A percentile compares a stretch with the other conserved stretches of the same genome.
phyloP scores from a whole-genome alignment of 92 coral and sea anemone genomes.

The Porites evermanni region DNA sequence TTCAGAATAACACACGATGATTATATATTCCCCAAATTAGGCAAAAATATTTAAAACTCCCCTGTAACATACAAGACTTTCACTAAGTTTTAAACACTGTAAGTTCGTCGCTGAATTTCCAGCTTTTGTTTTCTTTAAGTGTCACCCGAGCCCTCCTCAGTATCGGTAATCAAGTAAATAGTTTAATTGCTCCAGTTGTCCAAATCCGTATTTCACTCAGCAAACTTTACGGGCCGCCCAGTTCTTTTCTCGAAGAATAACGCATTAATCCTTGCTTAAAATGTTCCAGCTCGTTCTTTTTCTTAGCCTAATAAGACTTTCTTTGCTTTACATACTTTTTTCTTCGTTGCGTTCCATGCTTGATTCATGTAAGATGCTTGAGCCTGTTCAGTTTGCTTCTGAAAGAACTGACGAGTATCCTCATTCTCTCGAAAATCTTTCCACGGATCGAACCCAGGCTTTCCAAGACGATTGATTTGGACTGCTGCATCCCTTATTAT shows the following conservation, averaged over 20 bases:
- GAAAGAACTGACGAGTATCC: conserved; percentile 40
- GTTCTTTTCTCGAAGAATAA: conserved; percentile 15
- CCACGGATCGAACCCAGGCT: conserved; percentile 58
- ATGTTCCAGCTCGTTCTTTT: too few relatives aligned
- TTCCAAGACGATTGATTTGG: conserved; percentile 43
- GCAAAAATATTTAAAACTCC: conserved; percentile 19
- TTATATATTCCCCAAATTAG: conserved; percentile 3
- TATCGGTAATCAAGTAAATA: conserved; percentile 16
- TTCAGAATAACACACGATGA: conserved; percentile 26
- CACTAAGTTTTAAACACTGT: conserved; percentile 18
- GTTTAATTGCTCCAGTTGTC: not conserved
- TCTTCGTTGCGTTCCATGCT: too few relatives aligned
- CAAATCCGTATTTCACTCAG: conserved; percentile 23
- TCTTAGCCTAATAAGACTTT: too few relatives aligned
- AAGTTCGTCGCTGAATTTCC: not conserved
- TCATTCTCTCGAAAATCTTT: conserved; percentile 53
- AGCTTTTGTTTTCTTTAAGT: not conserved
- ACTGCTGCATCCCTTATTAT: conserved; percentile 39
- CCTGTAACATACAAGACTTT: conserved; percentile 6
- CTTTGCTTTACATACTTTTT: too few relatives aligned
- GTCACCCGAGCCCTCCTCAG: conserved; percentile 10
- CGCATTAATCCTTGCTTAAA: not conserved
- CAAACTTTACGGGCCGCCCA: conserved; percentile 16
- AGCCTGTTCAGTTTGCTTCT: conserved; percentile 10
- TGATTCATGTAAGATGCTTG: too few relatives aligned